Evolutionary conservation across 2,888 invertebrate species (phyloP), one percentile per base, ranked within the genome.

Genomic region (Ferrisia virgata): DNA sequence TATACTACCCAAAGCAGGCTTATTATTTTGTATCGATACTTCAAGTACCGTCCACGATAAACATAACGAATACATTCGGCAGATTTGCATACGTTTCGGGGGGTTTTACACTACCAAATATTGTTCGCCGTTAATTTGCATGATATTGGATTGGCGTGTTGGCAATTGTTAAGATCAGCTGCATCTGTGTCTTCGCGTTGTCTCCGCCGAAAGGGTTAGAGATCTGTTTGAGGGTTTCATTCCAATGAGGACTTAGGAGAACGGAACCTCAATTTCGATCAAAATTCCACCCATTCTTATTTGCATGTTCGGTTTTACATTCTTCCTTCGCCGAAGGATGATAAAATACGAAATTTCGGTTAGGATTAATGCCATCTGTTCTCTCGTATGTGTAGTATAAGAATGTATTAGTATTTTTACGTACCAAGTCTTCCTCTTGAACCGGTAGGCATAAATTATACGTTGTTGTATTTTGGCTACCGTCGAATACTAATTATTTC

Each of bases 161-260:
- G 83, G 83, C 83, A 83, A 83, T 83, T 83, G 83, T 83, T 72
- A 82, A 83, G 83, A 83, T 83, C 83, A 83, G 83, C 83, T 83
- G 83, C 83, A 83, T 83, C 83, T 83, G 83, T 72, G 83, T 83
- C 76, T 72, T 25, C 79, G 43, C 53, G 47, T 80, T 80, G 28
- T 47, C 53, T 80, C 80, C 43, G 2, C 31, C 22, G 53, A 72
- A 82, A 83, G 83, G 72, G 83, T 83, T 83, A 47, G 47, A 53
- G 39, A 47, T 80, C 80, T 47, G 80, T 80, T 47, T n/a, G 58
- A 81, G 81, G 72, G 83, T 43, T 36, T 76, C 72, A 15, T 76
- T 31, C 72, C 83, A 76, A 72, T 15, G 47, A 72, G 43, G 72
- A 83, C 76, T 72, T 31, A 18, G 18, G 25, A 18, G 81, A 31